Evolutionary conservation across 1,140 invertebrate genomes (phyloP).

Genomic region (Ylistrum balloti): DNA sequence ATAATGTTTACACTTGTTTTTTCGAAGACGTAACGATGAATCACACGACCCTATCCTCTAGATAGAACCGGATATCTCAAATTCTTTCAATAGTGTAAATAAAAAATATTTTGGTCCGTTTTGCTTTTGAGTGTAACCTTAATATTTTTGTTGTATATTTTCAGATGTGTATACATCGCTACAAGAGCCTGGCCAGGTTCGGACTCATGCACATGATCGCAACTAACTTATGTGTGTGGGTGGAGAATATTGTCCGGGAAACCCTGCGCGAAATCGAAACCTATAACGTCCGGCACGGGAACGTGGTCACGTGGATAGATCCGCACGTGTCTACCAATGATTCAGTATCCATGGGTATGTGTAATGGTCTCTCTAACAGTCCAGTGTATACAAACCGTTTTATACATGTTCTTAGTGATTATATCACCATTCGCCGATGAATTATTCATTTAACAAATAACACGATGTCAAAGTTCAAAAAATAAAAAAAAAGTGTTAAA

Average conservation of each 20-base stretch:
- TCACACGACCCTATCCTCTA: neutral
- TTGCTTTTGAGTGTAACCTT: neutral
- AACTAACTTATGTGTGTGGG: slow-evolving; percentile 97
- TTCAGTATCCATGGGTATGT: neutral
- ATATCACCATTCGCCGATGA: neutral
- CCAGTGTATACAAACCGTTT: neutral
- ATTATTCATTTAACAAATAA: neutral
- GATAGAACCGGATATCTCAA: too few relatives aligned
- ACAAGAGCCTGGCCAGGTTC: slow-evolving; percentile 96
- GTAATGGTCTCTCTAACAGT: neutral
- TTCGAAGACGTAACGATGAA: neutral
- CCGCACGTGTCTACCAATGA: neutral
- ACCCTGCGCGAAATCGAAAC: slow-evolving; percentile 59
- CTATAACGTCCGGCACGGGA: slow-evolving; percentile 46
- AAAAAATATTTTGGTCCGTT: too few relatives aligned
- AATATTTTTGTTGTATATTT: neutral
- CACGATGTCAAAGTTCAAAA: too few relatives aligned
- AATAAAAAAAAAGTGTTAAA: too few relatives aligned
- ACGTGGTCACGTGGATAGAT: neutral
- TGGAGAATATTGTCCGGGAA: slow-evolving; percentile 69
- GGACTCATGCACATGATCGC: slow-evolving; percentile 98
- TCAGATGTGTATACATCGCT: slow-evolving; percentile 76
- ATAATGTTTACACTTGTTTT: neutral
- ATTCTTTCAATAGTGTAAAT: too few relatives aligned
- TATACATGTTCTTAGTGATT: neutral